Evolutionary conservation across 2,888 invertebrate genomes (phyloP).

Genomic region (Mongoloraphidia duomilia): DNA sequence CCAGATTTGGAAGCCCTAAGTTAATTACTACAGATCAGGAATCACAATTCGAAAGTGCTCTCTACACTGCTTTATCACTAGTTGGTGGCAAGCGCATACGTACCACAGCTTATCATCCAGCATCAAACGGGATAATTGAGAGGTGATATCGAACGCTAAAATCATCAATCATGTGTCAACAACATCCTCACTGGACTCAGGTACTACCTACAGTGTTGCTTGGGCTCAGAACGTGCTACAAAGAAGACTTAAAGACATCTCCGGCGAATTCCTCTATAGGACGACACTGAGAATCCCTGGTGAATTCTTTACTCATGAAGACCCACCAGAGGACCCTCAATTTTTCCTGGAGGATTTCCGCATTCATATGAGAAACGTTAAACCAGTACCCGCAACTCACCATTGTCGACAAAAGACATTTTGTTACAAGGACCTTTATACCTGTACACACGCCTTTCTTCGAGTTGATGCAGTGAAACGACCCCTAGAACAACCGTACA

Average conservation of each 20-base stretch:
- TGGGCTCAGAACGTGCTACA: constrained; percentile 14
- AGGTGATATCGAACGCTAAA: too few species aligned
- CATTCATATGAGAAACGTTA: constrained; percentile 7
- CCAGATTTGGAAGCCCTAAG: constrained; percentile 9
- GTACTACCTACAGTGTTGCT: constrained; percentile 14
- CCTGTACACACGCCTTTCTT: constrained; percentile 12
- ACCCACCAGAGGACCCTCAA: constrained; percentile 8
- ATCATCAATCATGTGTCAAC: too few species aligned
- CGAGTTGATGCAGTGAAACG: constrained; percentile 6
- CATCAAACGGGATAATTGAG: too few species aligned
- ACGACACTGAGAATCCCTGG: constrained; percentile 13
- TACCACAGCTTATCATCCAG: too few species aligned
- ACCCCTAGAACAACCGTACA: too few species aligned
- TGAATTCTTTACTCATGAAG: too few species aligned
- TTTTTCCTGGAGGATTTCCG: constrained; percentile 11
- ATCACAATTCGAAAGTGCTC: constrained; percentile 7
- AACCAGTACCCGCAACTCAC: constrained; percentile 11
- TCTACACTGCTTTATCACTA: constrained; percentile 9
- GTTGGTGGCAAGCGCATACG: constrained; percentile 9
- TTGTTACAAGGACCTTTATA: constrained; percentile 9
- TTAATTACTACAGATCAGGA: constrained; percentile 12
- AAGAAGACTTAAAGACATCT: constrained; percentile 14
- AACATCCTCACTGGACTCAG: constrained; percentile 11
- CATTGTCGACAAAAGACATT: constrained; percentile 9
- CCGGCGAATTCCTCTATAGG: constrained; percentile 14